Percentiles rank a stretch among this genome's conserved stretches.
Evolutionary conservation across 2,113 vertebrate genomes (phyloP).

Genomic region (Gobiocypris rarus): DNA sequence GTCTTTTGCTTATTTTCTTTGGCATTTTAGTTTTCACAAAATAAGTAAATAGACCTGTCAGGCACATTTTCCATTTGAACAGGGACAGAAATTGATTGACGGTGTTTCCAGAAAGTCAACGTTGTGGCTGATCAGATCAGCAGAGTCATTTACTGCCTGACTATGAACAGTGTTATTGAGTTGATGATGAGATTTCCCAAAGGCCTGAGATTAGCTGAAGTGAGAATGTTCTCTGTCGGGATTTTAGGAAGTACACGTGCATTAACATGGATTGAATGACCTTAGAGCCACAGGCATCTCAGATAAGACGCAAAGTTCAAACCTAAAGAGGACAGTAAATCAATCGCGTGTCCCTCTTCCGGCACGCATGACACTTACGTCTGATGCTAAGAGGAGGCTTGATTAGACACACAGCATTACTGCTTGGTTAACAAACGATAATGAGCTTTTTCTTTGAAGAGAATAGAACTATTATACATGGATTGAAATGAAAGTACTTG

Average conservation of each 20-base stretch:
- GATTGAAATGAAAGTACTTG: neutral
- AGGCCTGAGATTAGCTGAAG: slow-evolving; percentile 31
- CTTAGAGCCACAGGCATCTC: slow-evolving; percentile 7
- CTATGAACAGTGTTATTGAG: slow-evolving; percentile 28
- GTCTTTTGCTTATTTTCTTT: neutral
- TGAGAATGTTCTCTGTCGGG: slow-evolving; percentile 36
- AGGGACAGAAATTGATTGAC: slow-evolving; percentile 22
- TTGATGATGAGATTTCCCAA: slow-evolving; percentile 30
- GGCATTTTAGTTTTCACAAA: slow-evolving; percentile 1
- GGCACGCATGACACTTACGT: slow-evolving; percentile 23
- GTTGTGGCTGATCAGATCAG: slow-evolving; percentile 3
- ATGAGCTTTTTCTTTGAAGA: neutral
- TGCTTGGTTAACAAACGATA: neutral
- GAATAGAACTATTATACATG: neutral
- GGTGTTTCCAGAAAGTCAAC: slow-evolving; percentile 2
- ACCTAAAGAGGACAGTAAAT: slow-evolving; percentile 49
- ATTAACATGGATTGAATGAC: slow-evolving; percentile 51
- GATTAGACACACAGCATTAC: neutral
- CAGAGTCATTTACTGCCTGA: neutral
- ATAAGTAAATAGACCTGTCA: slow-evolving; percentile 10
- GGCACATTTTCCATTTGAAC: neutral
- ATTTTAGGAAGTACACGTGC: slow-evolving; percentile 22
- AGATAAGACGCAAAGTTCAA: slow-evolving; percentile 37
- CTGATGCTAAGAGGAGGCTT: slow-evolving; percentile 20
- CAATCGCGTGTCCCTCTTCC: slow-evolving; percentile 10